Evolutionary conservation across 2,888 invertebrate genomes (phyloP), one percentile per base, ranked within the genome.

Genomic region (Coelinius sp.): DNA sequence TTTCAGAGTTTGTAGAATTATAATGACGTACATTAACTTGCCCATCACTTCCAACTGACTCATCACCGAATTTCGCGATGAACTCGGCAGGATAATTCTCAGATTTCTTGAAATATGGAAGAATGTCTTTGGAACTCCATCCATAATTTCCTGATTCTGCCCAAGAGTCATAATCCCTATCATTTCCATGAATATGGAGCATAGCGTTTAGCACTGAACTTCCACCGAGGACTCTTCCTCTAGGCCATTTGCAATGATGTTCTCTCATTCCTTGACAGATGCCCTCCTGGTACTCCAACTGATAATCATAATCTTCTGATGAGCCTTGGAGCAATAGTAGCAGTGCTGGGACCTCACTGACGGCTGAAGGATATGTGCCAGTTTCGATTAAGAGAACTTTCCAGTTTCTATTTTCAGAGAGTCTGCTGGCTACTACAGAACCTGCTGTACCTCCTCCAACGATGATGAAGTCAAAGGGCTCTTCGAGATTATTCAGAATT

Each of bases 231-330:
- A 78, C 77, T 76, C 83, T 86, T 14, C 87, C 87, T 74, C 94
- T 89, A 0, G 95, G 95, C 92, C 93, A 95, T 78, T 93, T 92
- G 84, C 95, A 94, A 74, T 92, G 92, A 76, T 91, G 90, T 76
- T 94, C 92, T 76, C 92, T 91, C 89, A 95, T 93, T 5, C 94
- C 91, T 12, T 90, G 85, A 72, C 94, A 94, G 0, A 89, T 89
- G 0, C 89, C 88, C 79, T 94, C 93, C 0, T 90, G 91, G 78
- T 92, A 80, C 82, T 20, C 81, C 76, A 0, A 83, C 77, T 90
- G 90, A 94, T 94, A 94, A 76, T 93, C 91, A 80, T 92, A 92
- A 52, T 91, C 90, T 35, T 89, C 84, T 0, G 77, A 73, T 0
- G 85, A 77, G 0, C 84, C 83, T 22, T 84, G 83, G 0, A 88